Percentiles rank a stretch among this genome's conserved stretches.
phyloP scores from a whole-genome alignment of 2,888 invertebrate species.

The Calameuta pallipes region DNA sequence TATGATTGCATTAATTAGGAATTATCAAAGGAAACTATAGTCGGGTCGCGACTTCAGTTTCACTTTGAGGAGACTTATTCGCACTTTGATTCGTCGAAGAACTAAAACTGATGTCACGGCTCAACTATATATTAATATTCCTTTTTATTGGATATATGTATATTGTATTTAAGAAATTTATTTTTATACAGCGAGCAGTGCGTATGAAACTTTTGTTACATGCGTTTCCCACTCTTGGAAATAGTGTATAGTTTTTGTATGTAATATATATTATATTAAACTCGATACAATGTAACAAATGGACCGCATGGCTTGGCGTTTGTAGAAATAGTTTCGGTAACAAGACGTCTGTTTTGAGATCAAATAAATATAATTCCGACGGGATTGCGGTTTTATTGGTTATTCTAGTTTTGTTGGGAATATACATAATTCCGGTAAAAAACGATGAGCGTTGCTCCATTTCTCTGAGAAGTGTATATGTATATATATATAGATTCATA shows the following conservation, averaged over 20 bases:
- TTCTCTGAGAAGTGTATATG: not conserved
- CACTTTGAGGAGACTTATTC: too few species aligned
- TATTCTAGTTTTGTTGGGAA: not conserved
- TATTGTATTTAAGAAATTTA: not conserved
- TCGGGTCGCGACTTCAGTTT: too few species aligned
- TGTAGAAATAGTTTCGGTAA: not conserved
- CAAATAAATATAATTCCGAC: not conserved
- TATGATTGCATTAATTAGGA: not conserved
- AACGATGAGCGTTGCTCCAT: not conserved
- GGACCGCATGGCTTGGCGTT: not conserved
- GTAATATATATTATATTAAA: not conserved
- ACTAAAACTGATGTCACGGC: too few species aligned
- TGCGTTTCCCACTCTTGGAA: not conserved
- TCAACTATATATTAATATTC: not conserved
- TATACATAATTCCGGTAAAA: not conserved
- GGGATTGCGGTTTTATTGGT: not conserved
- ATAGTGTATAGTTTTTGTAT: not conserved
- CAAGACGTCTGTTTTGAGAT: not conserved
- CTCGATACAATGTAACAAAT: not conserved
- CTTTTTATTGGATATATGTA: not conserved
- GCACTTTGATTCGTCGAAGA: too few species aligned
- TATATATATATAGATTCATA: not conserved
- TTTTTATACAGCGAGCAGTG: not conserved
- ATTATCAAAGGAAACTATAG: not conserved
- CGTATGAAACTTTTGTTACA: not conserved